Evolutionary conservation across 1,140 invertebrate genomes (phyloP), one percentile per base, ranked within the genome.

Genomic region (Calliphora vicina): DNA sequence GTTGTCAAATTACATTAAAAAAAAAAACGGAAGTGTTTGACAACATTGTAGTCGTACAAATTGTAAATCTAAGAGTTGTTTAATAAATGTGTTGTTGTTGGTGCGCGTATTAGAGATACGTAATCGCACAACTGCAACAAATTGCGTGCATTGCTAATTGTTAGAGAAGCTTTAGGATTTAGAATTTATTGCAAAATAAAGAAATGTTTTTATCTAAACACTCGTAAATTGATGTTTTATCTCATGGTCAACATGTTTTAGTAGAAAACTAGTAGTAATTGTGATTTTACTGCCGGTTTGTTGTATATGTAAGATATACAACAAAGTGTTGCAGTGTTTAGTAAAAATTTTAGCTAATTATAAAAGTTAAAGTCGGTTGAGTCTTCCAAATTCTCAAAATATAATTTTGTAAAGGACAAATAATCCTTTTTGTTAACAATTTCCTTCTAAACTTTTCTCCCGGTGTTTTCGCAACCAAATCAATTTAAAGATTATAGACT

Each of bases 241-340:
- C 29, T 27, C 72, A 74, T 74, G 72, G 72, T 74, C 72, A 74
- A 74, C 72, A 35, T 74, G 72, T 74, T 74, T 23, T 74, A 35
- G 15, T 35, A 15, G 4, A n/a, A n/a, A n/a, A 35, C 29, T 74
- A 35, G 35, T 35, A 35, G 35, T 35, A 35, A 35, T 35, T 35
- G 10, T 35, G 35, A 35, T 35, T 29, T 35, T 35, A 74, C 72
- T 74, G 72, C 72, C 72, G 72, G 72, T 74, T 57, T 57, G 9
- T 57, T 57, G 17, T 57, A 15, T 15, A 17, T 35, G 10, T 2
- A 35, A 5, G 10, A 35, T 35, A 35, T 8, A 8, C 10, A 8
- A 35, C 35, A 35, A 35, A 35, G 10, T 2, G 1, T 35, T 35
- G 10, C 35, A 35, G 1, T 35, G 35, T 35, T 8, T 35, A 8